Percentiles rank a stretch among this genome's conserved stretches.
These are phyloP conservation scores for Mimachlamys varia DNA, from an alignment of 2,888 invertebrate genomes.

Conservation along the genomic window DNA sequence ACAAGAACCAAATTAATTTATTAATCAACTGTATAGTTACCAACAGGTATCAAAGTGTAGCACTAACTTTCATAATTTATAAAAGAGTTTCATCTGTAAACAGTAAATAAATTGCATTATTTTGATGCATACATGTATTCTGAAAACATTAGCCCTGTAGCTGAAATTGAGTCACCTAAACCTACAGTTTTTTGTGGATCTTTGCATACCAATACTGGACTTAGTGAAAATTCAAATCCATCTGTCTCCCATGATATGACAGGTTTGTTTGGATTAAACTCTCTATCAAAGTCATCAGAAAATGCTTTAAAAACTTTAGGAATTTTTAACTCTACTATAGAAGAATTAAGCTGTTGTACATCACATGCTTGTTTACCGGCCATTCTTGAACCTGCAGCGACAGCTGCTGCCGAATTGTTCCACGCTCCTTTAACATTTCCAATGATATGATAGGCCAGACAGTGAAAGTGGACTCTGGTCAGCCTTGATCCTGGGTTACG, in stretches of 20 bases:
- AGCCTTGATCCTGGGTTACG: conserved; percentile 76
- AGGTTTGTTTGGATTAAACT: conserved; percentile 74
- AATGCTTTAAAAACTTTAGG: conserved; percentile 77
- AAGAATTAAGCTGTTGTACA: conserved; percentile 71
- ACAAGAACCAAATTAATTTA: too few relatives aligned
- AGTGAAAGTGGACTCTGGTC: conserved; percentile 82
- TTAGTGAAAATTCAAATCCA: conserved; percentile 81
- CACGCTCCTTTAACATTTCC: conserved; percentile 79
- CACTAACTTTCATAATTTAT: too few relatives aligned
- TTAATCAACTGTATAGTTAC: too few relatives aligned
- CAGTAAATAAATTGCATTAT: background rate
- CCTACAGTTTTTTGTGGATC: conserved; percentile 82
- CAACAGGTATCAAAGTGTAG: too few relatives aligned
- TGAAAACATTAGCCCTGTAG: conserved; percentile 82
- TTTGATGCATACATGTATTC: conserved; percentile 56
- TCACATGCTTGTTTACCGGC: conserved; percentile 82
- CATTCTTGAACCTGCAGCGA: conserved; percentile 81
- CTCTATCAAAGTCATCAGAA: conserved; percentile 64
- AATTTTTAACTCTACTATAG: conserved; percentile 80
- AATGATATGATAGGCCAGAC: conserved; percentile 82
- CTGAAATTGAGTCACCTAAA: conserved; percentile 82
- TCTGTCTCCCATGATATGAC: conserved; percentile 80
- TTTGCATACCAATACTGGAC: conserved; percentile 82
- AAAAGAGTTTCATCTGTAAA: too few relatives aligned
- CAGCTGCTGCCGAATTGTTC: conserved; percentile 80